Conservation (phyloP, 2,888 invertebrate genomes). For the Stenichneumon culpator region DNA sequence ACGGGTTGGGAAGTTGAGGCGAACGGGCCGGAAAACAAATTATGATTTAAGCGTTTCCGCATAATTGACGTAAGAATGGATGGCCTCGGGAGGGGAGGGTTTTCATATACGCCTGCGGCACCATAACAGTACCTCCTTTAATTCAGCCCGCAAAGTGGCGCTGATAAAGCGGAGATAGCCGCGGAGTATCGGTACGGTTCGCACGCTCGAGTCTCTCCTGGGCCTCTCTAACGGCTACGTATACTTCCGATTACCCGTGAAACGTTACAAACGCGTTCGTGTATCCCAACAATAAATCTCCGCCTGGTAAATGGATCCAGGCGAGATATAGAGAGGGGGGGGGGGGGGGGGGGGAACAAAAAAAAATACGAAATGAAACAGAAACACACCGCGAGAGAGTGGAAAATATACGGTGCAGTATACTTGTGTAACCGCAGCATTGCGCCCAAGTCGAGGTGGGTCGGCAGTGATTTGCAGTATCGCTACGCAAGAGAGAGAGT, state of each 20-base stretch:
- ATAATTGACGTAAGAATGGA: background rate
- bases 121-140: slow-evolving; percentile 29
- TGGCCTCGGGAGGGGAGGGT: background rate
- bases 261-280: slow-evolving; percentile 64
- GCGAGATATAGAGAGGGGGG: slow-evolving; percentile 37
- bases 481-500: slow-evolving; percentile 37
- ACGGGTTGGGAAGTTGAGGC: background rate
- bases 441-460: slow-evolving; percentile 15
- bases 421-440: slow-evolving; percentile 29
- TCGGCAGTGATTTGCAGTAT: slow-evolving; percentile 57
- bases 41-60: background rate
- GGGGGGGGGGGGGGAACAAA: too few relatives aligned
- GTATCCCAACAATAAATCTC: slow-evolving; percentile 67
- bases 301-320: slow-evolving; percentile 61
- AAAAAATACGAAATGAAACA: slow-evolving; percentile 46
- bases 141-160: slow-evolving; percentile 33
- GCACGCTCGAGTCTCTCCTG: slow-evolving; percentile 27
- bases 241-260: slow-evolving; percentile 57
- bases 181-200: background rate
- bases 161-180: slow-evolving; percentile 33
- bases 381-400: slow-evolving; percentile 20
- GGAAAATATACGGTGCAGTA: background rate
- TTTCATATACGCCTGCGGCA: background rate
- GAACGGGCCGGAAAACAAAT: background rate
- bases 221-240: slow-evolving; percentile 11